Conservation (phyloP, 2,888 invertebrate genomes). For the Druceiella hillmani region DNA sequence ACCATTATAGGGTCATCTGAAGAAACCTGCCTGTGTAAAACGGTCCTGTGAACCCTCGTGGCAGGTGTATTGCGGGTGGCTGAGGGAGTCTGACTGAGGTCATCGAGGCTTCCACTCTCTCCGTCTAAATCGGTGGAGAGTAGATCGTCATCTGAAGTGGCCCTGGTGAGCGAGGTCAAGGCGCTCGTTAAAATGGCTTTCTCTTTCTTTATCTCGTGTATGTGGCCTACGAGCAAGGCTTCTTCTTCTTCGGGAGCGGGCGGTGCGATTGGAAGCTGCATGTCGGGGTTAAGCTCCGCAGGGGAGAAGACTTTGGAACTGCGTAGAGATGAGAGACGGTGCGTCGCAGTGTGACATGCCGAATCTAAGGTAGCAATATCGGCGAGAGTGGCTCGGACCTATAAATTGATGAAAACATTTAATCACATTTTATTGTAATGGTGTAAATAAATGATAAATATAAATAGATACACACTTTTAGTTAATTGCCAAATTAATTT, state of each 20-base stretch:
- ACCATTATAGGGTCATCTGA: conserved; percentile 53
- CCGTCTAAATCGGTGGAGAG: conserved; percentile 74
- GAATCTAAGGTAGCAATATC: conserved; percentile 88
- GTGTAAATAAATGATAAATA: too few relatives aligned
- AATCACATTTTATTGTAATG: too few relatives aligned
- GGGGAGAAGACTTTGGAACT: conserved; percentile 64
- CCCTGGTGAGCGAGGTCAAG: conserved; percentile 70
- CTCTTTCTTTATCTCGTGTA: conserved; percentile 76
- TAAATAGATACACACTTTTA: too few relatives aligned
- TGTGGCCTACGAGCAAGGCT: conserved; percentile 68
- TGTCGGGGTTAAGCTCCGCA: conserved; percentile 28
- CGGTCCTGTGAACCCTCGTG: conserved; percentile 36
- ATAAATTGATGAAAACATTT: too few relatives aligned
- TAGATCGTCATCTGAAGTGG: conserved; percentile 81
- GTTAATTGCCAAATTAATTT: too few relatives aligned
- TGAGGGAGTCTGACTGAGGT: conserved; percentile 39
- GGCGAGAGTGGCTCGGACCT: conserved; percentile 78
- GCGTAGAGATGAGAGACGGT: conserved; percentile 70
- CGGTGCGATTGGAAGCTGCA: conserved; percentile 15
- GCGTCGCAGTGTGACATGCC: conserved; percentile 80
- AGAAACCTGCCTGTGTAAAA: conserved; percentile 45
- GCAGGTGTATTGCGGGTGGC: conserved; percentile 27
- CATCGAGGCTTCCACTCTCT: conserved; percentile 60
- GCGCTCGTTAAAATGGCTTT: conserved; percentile 75
- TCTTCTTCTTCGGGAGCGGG: conserved; percentile 61